phyloP scores from a whole-genome alignment of 2,888 invertebrate genomes.

The Mylabris sibirica region DNA sequence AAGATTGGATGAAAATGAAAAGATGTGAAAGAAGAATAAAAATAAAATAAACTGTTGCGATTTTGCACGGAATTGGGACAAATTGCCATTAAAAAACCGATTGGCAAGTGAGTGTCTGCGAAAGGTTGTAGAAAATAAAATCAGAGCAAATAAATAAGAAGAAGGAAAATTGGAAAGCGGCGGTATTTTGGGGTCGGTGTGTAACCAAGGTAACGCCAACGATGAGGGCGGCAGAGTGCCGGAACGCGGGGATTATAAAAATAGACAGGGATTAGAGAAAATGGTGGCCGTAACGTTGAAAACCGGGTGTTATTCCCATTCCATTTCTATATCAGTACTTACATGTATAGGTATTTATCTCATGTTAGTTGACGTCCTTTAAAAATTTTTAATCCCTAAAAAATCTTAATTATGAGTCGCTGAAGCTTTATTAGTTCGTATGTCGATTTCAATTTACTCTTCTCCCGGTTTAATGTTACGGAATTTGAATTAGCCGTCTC shows the following conservation, averaged over 20 bases:
- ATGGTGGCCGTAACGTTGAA: slow-evolving; percentile 51
- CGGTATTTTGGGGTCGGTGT: slow-evolving; percentile 46
- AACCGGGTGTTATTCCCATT: slow-evolving; percentile 24
- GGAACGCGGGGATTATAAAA: slow-evolving; percentile 60
- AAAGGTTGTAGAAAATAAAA: slow-evolving; percentile 48
- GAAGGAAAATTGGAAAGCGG: slow-evolving; percentile 44
- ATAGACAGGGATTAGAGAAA: slow-evolving; percentile 60
- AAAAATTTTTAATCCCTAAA: neutral
- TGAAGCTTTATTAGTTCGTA: slow-evolving; percentile 20
- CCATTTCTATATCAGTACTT: neutral
- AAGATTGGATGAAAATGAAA: neutral
- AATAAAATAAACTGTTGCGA: slow-evolving; percentile 28
- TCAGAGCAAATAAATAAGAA: slow-evolving; percentile 47
- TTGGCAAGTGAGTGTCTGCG: slow-evolving; percentile 33
- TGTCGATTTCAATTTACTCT: slow-evolving; percentile 15
- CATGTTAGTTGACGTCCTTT: neutral
- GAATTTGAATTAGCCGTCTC: slow-evolving; percentile 51
- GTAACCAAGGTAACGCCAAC: slow-evolving; percentile 46
- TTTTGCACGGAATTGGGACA: slow-evolving; percentile 53
- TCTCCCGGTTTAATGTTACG: slow-evolving; percentile 45
- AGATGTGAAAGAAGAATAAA: slow-evolving; percentile 24
- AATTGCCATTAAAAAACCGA: slow-evolving; percentile 26
- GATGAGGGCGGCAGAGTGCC: slow-evolving; percentile 49
- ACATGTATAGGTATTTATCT: neutral
- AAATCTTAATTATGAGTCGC: slow-evolving; percentile 29